Conservation (phyloP, 2,888 invertebrate species). For the Diadegma fenestrale region DNA sequence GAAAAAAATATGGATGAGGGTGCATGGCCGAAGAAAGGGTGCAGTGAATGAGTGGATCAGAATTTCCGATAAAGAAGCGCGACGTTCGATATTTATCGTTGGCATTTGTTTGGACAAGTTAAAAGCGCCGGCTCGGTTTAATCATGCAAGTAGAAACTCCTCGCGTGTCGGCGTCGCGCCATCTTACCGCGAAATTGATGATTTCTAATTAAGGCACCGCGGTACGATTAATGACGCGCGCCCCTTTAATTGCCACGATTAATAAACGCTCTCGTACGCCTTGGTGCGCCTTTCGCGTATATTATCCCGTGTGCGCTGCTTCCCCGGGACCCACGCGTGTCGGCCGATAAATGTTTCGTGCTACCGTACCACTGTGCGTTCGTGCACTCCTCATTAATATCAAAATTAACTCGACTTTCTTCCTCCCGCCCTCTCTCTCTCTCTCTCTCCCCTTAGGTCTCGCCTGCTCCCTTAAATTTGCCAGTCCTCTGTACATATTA, state of each 20-base stretch:
- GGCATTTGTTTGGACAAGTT: conserved; percentile 69
- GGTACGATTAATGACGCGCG: conserved; percentile 83
- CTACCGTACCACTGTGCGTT: conserved; percentile 79
- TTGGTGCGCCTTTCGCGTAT: conserved; percentile 54
- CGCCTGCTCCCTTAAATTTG: conserved; percentile 24
- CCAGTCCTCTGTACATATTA: conserved; percentile 43
- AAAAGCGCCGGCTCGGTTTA: conserved; percentile 72
- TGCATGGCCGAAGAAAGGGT: conserved; percentile 23
- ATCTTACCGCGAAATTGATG: conserved; percentile 80
- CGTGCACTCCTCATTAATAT: conserved; percentile 75
- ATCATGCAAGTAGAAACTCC: conserved; percentile 70
- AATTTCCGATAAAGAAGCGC: conserved; percentile 70
- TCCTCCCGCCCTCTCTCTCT: conserved; percentile 16
- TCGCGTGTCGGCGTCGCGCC: conserved; percentile 68
- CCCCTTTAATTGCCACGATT: conserved; percentile 83
- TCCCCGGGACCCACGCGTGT: conserved; percentile 69
- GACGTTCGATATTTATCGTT: conserved; percentile 75
- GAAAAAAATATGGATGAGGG: neutral
- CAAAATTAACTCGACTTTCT: conserved; percentile 66
- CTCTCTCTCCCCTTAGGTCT: conserved; percentile 27
- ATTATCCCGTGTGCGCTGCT: conserved; percentile 34
- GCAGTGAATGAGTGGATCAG: conserved; percentile 64
- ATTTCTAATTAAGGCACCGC: conserved; percentile 82
- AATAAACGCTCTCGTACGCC: conserved; percentile 77
- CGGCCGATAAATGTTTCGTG: conserved; percentile 83